Evolutionary conservation across 2,113 vertebrate genomes (phyloP).

Genomic region (Cyprinodon tularosa): DNA sequence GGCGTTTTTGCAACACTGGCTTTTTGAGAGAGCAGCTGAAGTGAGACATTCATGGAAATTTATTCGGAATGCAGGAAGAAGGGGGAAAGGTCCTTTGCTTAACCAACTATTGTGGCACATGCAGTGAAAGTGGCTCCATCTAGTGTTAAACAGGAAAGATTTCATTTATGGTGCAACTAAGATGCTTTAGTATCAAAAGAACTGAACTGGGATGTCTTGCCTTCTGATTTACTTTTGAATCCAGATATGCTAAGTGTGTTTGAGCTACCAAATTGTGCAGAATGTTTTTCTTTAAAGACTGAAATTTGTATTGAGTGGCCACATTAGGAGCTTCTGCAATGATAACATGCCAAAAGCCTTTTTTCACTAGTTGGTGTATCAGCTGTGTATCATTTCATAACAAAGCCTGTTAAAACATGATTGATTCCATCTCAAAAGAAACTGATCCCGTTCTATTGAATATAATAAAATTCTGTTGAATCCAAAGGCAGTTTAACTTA

Average conservation of each 20-base stretch:
- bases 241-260: background rate
- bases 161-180: background rate
- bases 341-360: no score
- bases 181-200: background rate
- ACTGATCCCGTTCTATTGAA: no score
- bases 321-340: no score
- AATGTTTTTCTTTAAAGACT: background rate
- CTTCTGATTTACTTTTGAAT: no score
- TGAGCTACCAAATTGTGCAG: no score
- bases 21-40: background rate
- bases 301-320: background rate
- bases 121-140: background rate
- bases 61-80: background rate
- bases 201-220: no score
- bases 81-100: background rate
- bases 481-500: no score
- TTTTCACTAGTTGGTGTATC: no score
- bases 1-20: background rate
- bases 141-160: background rate
- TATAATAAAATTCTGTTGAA: no score
- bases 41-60: background rate
- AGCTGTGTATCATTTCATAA: no score
- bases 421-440: no score
- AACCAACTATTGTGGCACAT: background rate
- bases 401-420: no score